These are phyloP conservation scores for Eristalis tenax DNA, from an alignment of 2,888 invertebrate genomes.

Conservation along the genomic window DNA sequence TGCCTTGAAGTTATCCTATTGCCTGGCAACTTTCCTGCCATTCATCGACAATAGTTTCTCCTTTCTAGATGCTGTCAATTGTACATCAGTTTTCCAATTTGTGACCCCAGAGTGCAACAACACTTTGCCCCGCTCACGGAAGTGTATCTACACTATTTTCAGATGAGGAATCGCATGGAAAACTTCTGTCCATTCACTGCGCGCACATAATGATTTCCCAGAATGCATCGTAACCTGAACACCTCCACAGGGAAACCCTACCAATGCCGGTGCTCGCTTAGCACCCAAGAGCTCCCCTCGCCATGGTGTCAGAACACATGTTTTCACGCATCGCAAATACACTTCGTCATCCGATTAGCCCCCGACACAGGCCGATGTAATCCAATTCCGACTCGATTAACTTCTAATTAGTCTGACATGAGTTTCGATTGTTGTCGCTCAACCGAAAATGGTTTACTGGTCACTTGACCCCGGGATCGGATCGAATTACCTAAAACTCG, in stretches of 20 bases:
- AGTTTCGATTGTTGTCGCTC: slow-evolving; percentile 61
- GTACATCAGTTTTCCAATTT: no score
- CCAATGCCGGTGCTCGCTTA: not conserved
- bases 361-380: slow-evolving; percentile 22
- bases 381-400: slow-evolving; percentile 56
- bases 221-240: slow-evolving; percentile 39
- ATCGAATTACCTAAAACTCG: slow-evolving; percentile 12
- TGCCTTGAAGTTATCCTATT: no score
- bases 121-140: no score
- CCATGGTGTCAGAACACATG: slow-evolving; percentile 53
- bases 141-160: no score
- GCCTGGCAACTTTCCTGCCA: no score
- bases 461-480: slow-evolving; percentile 34
- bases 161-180: no score
- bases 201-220: slow-evolving; percentile 14
- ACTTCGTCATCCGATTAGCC: slow-evolving; percentile 20
- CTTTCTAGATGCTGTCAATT: no score
- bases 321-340: slow-evolving; percentile 54
- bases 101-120: no score
- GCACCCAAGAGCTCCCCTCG: not conserved
- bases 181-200: not conserved
- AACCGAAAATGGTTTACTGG: slow-evolving; percentile 62
- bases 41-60: no score
- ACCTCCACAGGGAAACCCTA: slow-evolving; percentile 31
- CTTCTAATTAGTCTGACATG: slow-evolving; percentile 66